phyloP scores from a whole-genome alignment of 2,888 invertebrate species.

The Spatulosminthurus flaviceps region DNA sequence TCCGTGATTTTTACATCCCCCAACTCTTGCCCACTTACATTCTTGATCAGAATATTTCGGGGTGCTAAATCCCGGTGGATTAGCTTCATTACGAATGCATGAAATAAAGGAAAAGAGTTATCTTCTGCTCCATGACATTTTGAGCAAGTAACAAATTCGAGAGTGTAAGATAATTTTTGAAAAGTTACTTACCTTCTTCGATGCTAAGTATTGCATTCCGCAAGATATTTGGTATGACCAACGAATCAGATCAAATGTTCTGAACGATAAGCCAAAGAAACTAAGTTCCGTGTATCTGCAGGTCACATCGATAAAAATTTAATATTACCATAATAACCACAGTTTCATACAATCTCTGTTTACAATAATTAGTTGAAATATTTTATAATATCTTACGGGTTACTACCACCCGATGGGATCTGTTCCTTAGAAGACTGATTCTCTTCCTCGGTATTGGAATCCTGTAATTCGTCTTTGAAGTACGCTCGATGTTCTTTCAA shows the following conservation, averaged over 20 bases:
- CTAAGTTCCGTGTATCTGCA: neutral
- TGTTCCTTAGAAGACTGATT: too few species aligned
- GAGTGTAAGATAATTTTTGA: neutral
- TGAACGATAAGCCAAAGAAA: neutral
- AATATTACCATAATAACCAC: too few species aligned
- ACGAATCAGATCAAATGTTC: neutral
- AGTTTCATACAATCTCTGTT: too few species aligned
- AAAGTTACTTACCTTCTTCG: neutral
- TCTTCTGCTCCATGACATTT: neutral
- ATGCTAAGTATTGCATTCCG: neutral
- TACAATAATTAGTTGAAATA: too few species aligned
- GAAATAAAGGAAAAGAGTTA: neutral
- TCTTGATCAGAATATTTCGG: neutral
- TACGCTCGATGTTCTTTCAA: neutral
- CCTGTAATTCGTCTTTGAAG: neutral
- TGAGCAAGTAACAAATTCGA: too few species aligned
- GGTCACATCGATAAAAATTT: too few species aligned
- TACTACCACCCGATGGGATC: too few species aligned
- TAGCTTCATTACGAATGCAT: neutral
- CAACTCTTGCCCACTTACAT: neutral
- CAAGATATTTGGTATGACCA: neutral
- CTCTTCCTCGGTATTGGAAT: too few species aligned
- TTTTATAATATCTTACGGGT: too few species aligned
- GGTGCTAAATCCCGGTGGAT: conserved; percentile 6
- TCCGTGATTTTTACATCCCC: neutral